Percentiles rank a stretch among this genome's conserved stretches.
phyloP scores from a whole-genome alignment of 2,113 vertebrate species.

The Anhinga anhinga region DNA sequence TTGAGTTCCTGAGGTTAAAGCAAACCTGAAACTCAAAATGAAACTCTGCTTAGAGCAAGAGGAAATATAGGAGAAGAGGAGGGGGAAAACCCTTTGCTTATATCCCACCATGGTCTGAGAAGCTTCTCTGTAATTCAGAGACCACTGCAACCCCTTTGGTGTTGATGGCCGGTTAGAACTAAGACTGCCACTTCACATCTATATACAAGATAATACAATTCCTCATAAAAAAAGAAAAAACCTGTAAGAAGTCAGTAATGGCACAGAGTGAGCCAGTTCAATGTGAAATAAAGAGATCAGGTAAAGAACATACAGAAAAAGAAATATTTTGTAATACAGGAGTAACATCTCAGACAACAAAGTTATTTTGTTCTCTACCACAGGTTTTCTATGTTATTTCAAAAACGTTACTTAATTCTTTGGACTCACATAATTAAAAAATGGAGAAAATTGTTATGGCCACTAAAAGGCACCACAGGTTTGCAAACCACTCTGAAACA shows the following conservation, averaged over 20 bases:
- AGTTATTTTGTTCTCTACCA: not conserved
- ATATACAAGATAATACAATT: not conserved
- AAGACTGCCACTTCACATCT: not conserved
- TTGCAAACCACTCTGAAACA: not conserved
- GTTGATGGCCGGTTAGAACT: not conserved
- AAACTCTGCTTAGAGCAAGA: not conserved
- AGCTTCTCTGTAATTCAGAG: not conserved
- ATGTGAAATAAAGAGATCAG: not conserved
- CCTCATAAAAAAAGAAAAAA: not conserved
- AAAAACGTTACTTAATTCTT: not conserved
- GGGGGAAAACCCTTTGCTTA: not conserved
- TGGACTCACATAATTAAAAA: not conserved
- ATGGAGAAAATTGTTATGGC: not conserved
- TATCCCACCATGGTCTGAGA: not conserved
- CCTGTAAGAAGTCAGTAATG: not conserved
- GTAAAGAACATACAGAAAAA: not conserved
- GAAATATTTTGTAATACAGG: not conserved
- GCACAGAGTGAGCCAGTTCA: not conserved
- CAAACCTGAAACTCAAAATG: constrained; percentile 19
- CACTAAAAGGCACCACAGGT: not conserved
- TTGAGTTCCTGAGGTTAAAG: constrained; percentile 31
- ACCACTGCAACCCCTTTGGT: not conserved
- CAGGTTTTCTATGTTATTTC: not conserved
- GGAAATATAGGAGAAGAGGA: not conserved
- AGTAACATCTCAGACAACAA: not conserved